phyloP scores from a whole-genome alignment of 1,140 invertebrate species.

The Philopotamus ludificatus region DNA sequence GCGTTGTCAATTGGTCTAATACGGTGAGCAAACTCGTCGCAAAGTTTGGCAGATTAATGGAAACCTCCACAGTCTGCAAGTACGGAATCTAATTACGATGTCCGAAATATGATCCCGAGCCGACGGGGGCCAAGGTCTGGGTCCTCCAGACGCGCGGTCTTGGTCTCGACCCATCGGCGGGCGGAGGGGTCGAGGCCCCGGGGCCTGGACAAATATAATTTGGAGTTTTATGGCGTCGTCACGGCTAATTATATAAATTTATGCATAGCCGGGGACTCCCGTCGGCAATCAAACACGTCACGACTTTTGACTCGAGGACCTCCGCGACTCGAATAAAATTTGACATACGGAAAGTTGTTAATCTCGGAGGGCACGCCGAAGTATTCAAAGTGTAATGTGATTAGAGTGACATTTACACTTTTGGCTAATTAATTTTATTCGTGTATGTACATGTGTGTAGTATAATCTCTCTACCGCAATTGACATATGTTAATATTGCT shows the following conservation, averaged over 20 bases:
- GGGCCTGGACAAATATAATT: conserved; percentile 22
- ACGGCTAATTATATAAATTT: conserved; percentile 27
- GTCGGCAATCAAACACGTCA: conserved; percentile 22
- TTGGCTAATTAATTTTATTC: neutral
- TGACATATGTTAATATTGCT: no score
- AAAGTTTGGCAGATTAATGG: no score
- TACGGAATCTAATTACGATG: no score
- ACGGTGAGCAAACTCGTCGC: no score
- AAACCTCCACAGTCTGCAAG: no score
- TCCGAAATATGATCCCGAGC: no score
- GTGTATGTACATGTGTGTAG: no score
- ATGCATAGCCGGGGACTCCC: conserved; percentile 23
- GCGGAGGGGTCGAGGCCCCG: neutral
- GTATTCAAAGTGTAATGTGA: neutral
- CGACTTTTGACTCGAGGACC: conserved; percentile 24
- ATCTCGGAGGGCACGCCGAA: neutral
- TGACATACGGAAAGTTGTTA: neutral
- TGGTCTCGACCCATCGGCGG: neutral
- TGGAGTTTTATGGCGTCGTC: conserved; percentile 20
- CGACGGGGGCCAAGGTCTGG: no score
- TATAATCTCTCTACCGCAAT: no score
- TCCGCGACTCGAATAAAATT: conserved; percentile 3
- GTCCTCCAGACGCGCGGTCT: no score
- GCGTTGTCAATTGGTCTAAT: no score
- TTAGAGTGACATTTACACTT: neutral